phyloP scores from a whole-genome alignment of 2,888 invertebrate genomes.

The Thelaira solivaga region DNA sequence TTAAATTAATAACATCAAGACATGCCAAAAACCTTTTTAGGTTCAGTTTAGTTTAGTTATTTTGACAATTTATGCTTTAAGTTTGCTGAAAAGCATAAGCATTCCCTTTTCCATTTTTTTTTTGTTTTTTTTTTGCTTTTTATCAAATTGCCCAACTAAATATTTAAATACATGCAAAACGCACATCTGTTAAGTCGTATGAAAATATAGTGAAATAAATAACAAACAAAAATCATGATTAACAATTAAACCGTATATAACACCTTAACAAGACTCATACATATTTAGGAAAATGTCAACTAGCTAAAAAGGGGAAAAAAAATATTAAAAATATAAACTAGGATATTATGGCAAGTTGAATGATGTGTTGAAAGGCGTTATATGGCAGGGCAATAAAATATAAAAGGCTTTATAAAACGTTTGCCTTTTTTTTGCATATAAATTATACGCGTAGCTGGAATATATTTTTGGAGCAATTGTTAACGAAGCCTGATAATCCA shows the following conservation, averaged over 20 bases:
- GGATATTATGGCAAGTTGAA: conserved; percentile 30
- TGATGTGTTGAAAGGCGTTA: conserved; percentile 61
- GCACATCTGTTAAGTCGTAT: conserved; percentile 46
- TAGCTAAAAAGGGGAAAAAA: not conserved
- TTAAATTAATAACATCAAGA: conserved; percentile 50
- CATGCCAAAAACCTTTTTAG: conserved; percentile 50
- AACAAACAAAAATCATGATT: conserved; percentile 11
- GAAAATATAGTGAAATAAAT: conserved; percentile 15
- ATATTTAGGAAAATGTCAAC: conserved; percentile 48
- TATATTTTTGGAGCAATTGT: no score
- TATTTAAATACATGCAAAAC: conserved; percentile 59
- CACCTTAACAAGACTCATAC: conserved; percentile 49
- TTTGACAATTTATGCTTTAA: conserved; percentile 5
- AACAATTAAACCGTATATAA: conserved; percentile 56
- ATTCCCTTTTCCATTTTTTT: not conserved
- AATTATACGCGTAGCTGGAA: no score
- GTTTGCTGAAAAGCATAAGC: conserved; percentile 24
- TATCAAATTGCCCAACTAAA: conserved; percentile 31
- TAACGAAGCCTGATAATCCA: no score
- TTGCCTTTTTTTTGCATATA: not conserved
- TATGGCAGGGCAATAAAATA: conserved; percentile 16
- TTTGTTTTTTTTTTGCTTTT: conserved; percentile 1
- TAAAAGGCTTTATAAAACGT: conserved; percentile 24
- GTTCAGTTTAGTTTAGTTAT: not conserved
- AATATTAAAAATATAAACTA: not conserved